phyloP scores from a whole-genome alignment of 2,888 invertebrate genomes.

The Escarpia spicata region DNA sequence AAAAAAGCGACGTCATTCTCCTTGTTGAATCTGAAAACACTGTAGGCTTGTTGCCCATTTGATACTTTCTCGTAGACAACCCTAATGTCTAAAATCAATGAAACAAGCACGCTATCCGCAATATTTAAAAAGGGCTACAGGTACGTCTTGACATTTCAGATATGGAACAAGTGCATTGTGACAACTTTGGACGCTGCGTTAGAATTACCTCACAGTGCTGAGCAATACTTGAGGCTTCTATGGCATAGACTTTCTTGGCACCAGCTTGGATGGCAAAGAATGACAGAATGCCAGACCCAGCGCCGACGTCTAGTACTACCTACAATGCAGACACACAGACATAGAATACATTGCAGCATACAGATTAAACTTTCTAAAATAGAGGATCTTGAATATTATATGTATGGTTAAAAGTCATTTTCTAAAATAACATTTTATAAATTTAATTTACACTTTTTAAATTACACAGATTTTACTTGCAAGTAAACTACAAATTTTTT shows the following conservation, averaged over 20 bases:
- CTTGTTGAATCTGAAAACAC: no score
- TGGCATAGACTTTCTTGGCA: conserved; percentile 94
- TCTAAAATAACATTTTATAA: no score
- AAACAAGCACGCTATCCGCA: no score
- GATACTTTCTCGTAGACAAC: no score
- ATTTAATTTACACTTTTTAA: no score
- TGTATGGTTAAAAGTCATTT: not conserved
- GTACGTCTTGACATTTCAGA: no score
- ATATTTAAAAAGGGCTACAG: no score
- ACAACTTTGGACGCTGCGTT: not conserved
- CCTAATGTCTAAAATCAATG: no score
- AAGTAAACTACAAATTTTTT: not conserved
- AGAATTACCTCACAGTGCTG: conserved; percentile 73
- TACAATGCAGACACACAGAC: conserved; percentile 60
- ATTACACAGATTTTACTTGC: not conserved
- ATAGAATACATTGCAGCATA: not conserved
- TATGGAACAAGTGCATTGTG: not conserved
- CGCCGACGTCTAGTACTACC: conserved; percentile 96
- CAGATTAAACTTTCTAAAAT: not conserved
- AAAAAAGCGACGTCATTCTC: no score
- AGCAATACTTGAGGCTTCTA: conserved; percentile 99
- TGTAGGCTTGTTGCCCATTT: no score
- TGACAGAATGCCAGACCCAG: conserved; percentile 96
- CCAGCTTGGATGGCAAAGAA: conserved; percentile 99
- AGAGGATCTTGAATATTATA: not conserved